These are phyloP conservation scores for Penaeus japonicus DNA, from an alignment of 1,140 invertebrate genomes.

Conservation along the genomic window DNA sequence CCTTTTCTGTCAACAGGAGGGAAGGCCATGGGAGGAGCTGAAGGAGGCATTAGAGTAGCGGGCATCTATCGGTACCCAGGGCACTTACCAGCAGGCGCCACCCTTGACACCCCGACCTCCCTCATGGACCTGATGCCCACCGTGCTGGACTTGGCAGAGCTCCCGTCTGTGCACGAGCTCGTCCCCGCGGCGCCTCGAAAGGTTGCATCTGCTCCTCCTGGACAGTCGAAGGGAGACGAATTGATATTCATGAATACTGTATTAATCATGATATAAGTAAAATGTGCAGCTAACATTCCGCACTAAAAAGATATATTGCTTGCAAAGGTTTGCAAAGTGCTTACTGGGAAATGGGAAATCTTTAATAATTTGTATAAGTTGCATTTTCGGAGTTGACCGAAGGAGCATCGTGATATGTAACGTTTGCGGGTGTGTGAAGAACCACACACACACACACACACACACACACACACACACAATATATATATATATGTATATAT, in stretches of 20 bases:
- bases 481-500: constrained; percentile 3
- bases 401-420: too few species aligned
- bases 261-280: too few species aligned
- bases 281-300: too few species aligned
- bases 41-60: constrained; percentile 67
- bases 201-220: neutral
- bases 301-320: too few species aligned
- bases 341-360: too few species aligned
- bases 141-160: constrained; percentile 49
- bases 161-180: neutral
- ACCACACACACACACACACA: too few species aligned
- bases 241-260: too few species aligned
- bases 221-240: too few species aligned
- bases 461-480: neutral
- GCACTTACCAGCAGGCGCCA: constrained; percentile 56
- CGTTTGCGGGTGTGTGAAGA: too few species aligned
- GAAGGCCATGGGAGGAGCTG: constrained; percentile 64
- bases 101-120: constrained; percentile 62
- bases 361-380: neutral
- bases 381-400: too few species aligned
- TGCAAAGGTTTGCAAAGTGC: too few species aligned
- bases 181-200: neutral
- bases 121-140: constrained; percentile 66
- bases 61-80: constrained; percentile 63
- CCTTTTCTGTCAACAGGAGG: constrained; percentile 61